Evolutionary conservation across 2,113 vertebrate genomes (phyloP).

Genomic region (Cacatua alba): DNA sequence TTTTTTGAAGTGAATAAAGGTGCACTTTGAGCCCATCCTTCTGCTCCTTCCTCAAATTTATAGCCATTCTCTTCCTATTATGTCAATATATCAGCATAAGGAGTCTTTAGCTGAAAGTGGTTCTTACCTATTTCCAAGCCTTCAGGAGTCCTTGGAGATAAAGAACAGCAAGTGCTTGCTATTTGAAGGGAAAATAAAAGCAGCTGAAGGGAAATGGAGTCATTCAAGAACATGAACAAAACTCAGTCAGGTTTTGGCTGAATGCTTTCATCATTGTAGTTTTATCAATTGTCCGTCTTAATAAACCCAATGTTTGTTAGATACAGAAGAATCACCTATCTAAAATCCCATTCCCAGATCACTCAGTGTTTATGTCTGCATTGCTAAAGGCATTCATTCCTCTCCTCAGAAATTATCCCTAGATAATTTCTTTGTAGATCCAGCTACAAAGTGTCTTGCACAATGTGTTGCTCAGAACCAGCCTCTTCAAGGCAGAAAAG

Average conservation of each 20-base stretch:
- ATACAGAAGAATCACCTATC: not conserved
- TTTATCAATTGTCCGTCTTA: not conserved
- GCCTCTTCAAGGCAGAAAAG: not conserved
- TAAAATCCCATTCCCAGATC: not conserved
- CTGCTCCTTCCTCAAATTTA: not conserved
- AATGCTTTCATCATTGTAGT: not conserved
- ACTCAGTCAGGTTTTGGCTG: not conserved
- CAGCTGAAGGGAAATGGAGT: not conserved
- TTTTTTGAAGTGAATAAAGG: not conserved
- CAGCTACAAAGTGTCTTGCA: not conserved
- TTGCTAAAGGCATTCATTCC: not conserved
- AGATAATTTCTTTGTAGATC: not conserved
- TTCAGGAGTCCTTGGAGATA: not conserved
- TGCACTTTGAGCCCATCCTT: accelerated
- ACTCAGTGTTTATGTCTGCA: not conserved
- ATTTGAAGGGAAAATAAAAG: not conserved
- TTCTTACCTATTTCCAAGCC: not conserved
- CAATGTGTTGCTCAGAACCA: not conserved
- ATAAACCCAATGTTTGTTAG: not conserved
- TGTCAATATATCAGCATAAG: not conserved
- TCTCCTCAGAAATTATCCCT: not conserved
- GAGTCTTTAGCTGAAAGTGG: not conserved
- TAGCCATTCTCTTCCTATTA: not conserved
- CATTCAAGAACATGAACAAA: not conserved
- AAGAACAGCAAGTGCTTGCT: not conserved